phyloP scores from a whole-genome alignment of 2,113 vertebrate species.

The Marcusenius ussheri region DNA sequence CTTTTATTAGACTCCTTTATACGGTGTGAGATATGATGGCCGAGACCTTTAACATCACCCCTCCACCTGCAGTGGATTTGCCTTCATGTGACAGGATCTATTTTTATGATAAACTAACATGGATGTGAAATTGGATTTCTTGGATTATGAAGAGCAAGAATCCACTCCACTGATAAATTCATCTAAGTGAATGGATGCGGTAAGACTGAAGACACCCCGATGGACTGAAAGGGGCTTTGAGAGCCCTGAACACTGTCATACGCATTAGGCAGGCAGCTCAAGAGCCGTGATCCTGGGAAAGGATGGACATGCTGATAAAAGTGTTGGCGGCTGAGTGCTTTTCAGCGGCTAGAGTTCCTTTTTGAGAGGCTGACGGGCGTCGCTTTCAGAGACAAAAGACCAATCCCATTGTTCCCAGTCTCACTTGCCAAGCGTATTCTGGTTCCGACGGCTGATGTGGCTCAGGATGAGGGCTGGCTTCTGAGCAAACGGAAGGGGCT shows the following conservation, averaged over 20 bases:
- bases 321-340: neutral
- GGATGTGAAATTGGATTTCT: neutral
- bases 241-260: neutral
- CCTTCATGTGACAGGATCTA: neutral
- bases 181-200: neutral
- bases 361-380: neutral
- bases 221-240: neutral
- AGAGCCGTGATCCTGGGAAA: neutral
- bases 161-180: neutral
- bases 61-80: neutral
- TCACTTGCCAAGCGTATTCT: neutral
- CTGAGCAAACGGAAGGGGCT: neutral
- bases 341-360: neutral
- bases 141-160: neutral
- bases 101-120: neutral
- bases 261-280: neutral
- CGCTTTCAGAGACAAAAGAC: neutral
- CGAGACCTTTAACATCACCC: neutral
- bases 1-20: neutral
- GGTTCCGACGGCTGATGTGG: neutral
- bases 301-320: neutral
- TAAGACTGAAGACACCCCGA: neutral
- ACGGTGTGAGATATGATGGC: neutral
- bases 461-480: neutral
- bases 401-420: neutral